These are phyloP conservation scores for Metaphire vulgaris DNA, from an alignment of 1,140 invertebrate genomes.

Conservation along the genomic window DNA sequence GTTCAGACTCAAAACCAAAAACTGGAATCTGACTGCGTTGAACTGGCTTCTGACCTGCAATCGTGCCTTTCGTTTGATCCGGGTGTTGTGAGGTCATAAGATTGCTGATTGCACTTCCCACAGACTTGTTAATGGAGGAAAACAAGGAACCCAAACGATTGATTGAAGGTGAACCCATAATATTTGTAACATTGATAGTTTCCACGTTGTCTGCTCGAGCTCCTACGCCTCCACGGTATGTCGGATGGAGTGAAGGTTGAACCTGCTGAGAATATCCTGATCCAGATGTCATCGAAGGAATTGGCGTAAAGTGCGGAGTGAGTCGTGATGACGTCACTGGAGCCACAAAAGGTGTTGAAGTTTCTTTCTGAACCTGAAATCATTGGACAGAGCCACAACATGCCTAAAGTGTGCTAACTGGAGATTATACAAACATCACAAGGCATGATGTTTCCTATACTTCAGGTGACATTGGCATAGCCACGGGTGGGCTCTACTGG, in stretches of 20 bases:
- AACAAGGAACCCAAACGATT: conserved; percentile 26
- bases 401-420: too few species aligned
- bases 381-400: too few species aligned
- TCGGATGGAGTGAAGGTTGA: too few species aligned
- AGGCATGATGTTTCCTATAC: too few species aligned
- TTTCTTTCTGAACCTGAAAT: too few species aligned
- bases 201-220: not conserved
- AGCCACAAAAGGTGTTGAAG: too few species aligned
- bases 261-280: not conserved
- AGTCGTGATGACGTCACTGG: too few species aligned
- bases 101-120: conserved; percentile 25
- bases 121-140: conserved; percentile 27
- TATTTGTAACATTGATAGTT: conserved; percentile 26
- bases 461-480: too few species aligned
- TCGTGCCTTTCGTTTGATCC: not conserved
- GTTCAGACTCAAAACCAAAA: not conserved
- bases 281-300: not conserved
- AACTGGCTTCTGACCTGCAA: not conserved
- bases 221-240: not conserved
- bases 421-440: too few species aligned
- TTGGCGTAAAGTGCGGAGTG: not conserved
- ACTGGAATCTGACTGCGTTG: not conserved
- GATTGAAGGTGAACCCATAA: conserved; percentile 4
- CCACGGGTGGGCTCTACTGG: too few species aligned
- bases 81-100: conserved; percentile 18